A percentile compares a stretch with the other conserved stretches of the same genome.
These are phyloP conservation scores for Eupithecia centaureata DNA, from an alignment of 2,888 invertebrate species.

Conservation along the genomic window DNA sequence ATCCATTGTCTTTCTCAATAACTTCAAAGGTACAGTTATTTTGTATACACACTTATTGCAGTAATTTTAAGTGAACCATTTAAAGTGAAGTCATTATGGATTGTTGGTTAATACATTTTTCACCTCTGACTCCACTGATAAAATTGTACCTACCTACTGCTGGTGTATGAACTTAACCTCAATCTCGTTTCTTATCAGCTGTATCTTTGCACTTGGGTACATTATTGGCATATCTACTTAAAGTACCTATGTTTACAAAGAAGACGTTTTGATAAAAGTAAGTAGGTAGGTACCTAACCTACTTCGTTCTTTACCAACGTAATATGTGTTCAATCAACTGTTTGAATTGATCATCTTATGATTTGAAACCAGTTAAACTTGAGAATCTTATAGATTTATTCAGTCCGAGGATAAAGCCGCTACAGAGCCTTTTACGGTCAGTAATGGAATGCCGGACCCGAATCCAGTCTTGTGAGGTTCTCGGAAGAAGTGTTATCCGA, in stretches of 20 bases:
- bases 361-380: conserved; percentile 29
- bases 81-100: background rate
- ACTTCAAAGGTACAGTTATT: background rate
- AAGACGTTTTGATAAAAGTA: background rate
- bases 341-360: conserved; percentile 17
- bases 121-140: conserved; percentile 43
- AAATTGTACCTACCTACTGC: no score
- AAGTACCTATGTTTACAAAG: background rate
- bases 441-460: conserved; percentile 52
- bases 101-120: background rate
- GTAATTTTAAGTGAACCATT: background rate
- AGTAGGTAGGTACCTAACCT: no score
- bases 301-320: background rate
- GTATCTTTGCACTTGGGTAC: background rate
- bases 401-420: conserved; percentile 47
- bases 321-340: conserved; percentile 9
- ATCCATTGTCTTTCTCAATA: background rate
- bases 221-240: background rate
- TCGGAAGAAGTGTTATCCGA: conserved; percentile 50
- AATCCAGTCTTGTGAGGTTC: conserved; percentile 59
- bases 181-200: conserved; percentile 48
- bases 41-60: background rate
- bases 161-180: conserved; percentile 55
- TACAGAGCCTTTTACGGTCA: conserved; percentile 49
- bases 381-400: conserved; percentile 33